Conservation (phyloP, 1,140 invertebrate species). For the Coenobita brevimanus region DNA sequence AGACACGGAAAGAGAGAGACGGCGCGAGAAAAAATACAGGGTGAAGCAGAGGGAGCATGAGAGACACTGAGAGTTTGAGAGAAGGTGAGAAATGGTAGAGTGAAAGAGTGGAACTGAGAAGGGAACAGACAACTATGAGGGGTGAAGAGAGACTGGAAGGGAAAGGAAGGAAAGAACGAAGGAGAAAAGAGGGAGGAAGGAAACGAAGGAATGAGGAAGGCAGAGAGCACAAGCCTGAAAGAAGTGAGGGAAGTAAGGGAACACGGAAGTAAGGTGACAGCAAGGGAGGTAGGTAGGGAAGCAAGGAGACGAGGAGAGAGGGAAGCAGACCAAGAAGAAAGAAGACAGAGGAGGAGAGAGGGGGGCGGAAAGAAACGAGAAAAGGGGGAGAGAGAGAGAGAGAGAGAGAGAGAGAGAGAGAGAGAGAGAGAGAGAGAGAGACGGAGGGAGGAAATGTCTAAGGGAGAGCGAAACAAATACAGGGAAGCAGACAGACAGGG, state of each 20-base stretch:
- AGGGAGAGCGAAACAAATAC: neutral
- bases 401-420: neutral
- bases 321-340: neutral
- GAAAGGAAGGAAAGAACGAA: neutral
- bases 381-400: conserved; percentile 2
- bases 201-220: neutral
- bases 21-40: too few species aligned
- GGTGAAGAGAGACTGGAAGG: neutral
- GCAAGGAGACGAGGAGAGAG: neutral
- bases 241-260: neutral
- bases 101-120: too few species aligned
- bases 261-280: neutral
- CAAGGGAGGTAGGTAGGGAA: too few species aligned
- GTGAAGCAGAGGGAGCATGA: too few species aligned
- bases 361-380: neutral
- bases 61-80: neutral
- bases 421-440: neutral
- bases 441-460: neutral
- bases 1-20: too few species aligned
- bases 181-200: too few species aligned
- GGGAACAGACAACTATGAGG: neutral
- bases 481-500: too few species aligned
- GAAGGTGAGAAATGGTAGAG: neutral
- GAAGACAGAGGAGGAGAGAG: neutral
- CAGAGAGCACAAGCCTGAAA: neutral